Base-by-base conservation (phyloP, 2,888 invertebrate genomes). In the Hypsopygia costalis region DNA sequence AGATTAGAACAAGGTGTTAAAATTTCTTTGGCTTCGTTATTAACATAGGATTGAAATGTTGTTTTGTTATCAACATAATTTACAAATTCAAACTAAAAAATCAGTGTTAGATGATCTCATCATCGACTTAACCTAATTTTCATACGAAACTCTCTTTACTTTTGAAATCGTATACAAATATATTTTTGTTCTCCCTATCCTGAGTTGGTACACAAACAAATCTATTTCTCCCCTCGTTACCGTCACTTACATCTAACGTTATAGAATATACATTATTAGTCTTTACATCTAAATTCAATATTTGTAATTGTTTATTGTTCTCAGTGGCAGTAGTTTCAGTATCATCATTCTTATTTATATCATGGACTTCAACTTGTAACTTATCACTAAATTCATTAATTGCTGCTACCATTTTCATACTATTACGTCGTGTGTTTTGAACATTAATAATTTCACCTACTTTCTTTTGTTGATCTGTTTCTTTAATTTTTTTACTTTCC, bases 231-330 rank as follows among this genome's bases (percentile, higher is more conserved):
- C 74, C 70, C 40, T 86, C 86, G 16, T 16, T 16, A 40, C 46
- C 53, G n/a, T 83, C 82, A 46, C 69, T 83, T 62, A 86, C 78
- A 55, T 87, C 87, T 77, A 88, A 67, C 36, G 85, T 88, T 63
- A 87, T 85, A 49, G 87, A 83, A 78, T 87, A 86, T 31, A 87
- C 86, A 69, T 77, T 83, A 58, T 87, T 87, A 34, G 85, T 87
- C 59, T 87, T 88, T 58, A 81, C 77, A 64, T 88, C 88, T 83
- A 88, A 57, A 58, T 88, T 88, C 51, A 88, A 73, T 82, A 88
- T 87, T 75, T 88, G 88, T 78, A 87, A 79, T 55, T 86, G 85
- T 69, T 85, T 87, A 82, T 85, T 86, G 75, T 85, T 83, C 69
- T 85, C 81, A 49, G 56, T 71, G 55, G 60, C 69, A 61, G 68